Conservation (phyloP, 2,888 invertebrate species). For the Nudaria mundana region DNA sequence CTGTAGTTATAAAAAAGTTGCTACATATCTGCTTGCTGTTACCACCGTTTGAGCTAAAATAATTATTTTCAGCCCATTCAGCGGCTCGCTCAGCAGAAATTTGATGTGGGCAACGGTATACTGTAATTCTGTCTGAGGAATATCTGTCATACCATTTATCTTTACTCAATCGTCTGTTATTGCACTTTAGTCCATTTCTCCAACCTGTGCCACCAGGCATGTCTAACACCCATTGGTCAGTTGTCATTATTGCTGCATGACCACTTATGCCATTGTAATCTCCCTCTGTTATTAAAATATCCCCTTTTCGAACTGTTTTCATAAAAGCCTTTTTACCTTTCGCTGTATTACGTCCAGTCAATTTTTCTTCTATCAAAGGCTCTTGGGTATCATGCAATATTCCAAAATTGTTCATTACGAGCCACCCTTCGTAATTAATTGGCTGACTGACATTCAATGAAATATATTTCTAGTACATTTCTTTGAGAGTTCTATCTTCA, state of each 20-base stretch:
- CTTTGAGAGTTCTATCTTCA: constrained; percentile 52
- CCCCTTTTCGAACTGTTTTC: constrained; percentile 48
- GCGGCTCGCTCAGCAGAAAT: constrained; percentile 42
- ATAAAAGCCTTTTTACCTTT: constrained; percentile 51
- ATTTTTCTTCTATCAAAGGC: constrained; percentile 51
- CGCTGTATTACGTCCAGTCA: constrained; percentile 45
- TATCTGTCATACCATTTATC: constrained; percentile 50
- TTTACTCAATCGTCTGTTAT: constrained; percentile 49
- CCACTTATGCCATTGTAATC: constrained; percentile 31
- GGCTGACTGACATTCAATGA: constrained; percentile 39
- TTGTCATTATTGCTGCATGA: constrained; percentile 54
- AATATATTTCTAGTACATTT: constrained; percentile 43
- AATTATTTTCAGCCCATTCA: constrained; percentile 48
- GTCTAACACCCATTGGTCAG: constrained; percentile 51
- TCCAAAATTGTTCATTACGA: constrained; percentile 59
- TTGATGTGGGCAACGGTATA: constrained; percentile 45
- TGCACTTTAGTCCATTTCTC: constrained; percentile 40
- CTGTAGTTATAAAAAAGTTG: constrained; percentile 40
- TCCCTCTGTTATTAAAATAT: constrained; percentile 44
- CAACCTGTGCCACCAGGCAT: constrained; percentile 49
- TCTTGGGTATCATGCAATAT: constrained; percentile 53
- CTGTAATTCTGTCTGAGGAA: constrained; percentile 49
- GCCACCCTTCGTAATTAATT: constrained; percentile 58
- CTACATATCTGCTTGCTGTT: constrained; percentile 45
- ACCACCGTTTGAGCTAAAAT: constrained; percentile 45